These are phyloP conservation scores for Melieria crassipennis DNA, from an alignment of 2,888 invertebrate genomes.

Conservation along the genomic window DNA sequence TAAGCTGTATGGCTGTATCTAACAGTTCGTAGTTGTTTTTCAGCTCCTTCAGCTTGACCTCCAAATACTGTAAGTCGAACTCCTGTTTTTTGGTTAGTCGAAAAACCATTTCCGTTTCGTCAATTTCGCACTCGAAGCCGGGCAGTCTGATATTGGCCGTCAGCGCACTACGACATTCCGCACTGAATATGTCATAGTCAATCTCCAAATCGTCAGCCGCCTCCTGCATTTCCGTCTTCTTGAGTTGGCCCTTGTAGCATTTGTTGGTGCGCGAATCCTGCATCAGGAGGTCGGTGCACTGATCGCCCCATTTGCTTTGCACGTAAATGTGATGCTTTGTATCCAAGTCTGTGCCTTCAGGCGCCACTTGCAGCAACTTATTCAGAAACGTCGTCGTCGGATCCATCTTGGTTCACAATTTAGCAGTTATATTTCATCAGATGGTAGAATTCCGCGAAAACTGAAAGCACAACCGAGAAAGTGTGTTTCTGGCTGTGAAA, in stretches of 20 bases:
- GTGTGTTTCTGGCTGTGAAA: too few relatives aligned
- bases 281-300: constrained; percentile 1
- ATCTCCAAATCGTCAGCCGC: constrained; percentile 20
- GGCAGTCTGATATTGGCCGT: constrained; percentile 6
- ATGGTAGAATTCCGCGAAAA: too few relatives aligned
- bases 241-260: constrained; percentile 7
- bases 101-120: constrained; percentile 4
- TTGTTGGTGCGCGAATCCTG: background rate
- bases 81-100: constrained; percentile 5
- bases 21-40: constrained; percentile 17
- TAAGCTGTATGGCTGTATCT: constrained; percentile 10
- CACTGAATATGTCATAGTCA: background rate
- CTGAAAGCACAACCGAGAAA: too few relatives aligned
- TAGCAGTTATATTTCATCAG: too few relatives aligned
- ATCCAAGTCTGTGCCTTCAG: constrained; percentile 10
- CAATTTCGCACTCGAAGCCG: constrained; percentile 20
- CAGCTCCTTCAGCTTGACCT: constrained; percentile 4
- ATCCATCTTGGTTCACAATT: too few relatives aligned
- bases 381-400: background rate
- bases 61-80: constrained; percentile 12
- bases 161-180: background rate
- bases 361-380: constrained; percentile 6
- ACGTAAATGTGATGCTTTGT: constrained; percentile 13
- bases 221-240: constrained; percentile 6
- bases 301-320: constrained; percentile 17